These are phyloP conservation scores for Stomatorhinus ivindoensis DNA, from an alignment of 2,113 vertebrate species.

Conservation along the genomic window DNA sequence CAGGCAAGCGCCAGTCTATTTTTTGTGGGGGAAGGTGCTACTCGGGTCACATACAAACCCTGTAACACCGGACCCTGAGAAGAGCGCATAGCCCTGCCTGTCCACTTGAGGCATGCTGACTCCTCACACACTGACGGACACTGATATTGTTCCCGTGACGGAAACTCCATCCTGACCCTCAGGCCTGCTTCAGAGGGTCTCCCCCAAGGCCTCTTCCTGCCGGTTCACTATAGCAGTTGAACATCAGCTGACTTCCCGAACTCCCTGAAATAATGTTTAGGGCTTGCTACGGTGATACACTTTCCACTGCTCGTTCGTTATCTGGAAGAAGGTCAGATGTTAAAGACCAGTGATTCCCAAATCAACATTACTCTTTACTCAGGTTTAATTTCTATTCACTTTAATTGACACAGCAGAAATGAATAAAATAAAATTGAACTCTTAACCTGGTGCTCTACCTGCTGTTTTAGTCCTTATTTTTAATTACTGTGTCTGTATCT, in stretches of 20 bases:
- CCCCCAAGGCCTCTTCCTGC: background rate
- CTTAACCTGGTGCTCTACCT: background rate
- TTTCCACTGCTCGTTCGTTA: background rate
- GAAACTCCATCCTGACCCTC: background rate
- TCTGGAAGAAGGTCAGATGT: background rate
- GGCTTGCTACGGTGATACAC: background rate
- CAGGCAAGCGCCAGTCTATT: background rate
- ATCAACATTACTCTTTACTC: background rate
- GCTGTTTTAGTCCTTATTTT: background rate
- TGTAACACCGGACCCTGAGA: background rate
- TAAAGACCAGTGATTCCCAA: background rate
- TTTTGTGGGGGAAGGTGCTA: background rate
- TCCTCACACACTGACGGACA: background rate
- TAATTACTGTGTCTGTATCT: background rate
- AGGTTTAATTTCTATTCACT: background rate
- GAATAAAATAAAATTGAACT: background rate
- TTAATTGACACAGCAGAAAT: background rate
- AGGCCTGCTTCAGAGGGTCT: background rate
- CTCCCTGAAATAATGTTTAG: background rate
- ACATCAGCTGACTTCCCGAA: background rate
- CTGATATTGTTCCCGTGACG: background rate
- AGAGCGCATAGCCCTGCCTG: background rate
- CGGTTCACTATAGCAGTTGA: no score
- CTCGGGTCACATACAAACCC: background rate
- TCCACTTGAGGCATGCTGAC: background rate